Evolutionary conservation across 1,140 invertebrate genomes (phyloP), one percentile per base, ranked within the genome.

Genomic region (Drosophila yakuba): DNA sequence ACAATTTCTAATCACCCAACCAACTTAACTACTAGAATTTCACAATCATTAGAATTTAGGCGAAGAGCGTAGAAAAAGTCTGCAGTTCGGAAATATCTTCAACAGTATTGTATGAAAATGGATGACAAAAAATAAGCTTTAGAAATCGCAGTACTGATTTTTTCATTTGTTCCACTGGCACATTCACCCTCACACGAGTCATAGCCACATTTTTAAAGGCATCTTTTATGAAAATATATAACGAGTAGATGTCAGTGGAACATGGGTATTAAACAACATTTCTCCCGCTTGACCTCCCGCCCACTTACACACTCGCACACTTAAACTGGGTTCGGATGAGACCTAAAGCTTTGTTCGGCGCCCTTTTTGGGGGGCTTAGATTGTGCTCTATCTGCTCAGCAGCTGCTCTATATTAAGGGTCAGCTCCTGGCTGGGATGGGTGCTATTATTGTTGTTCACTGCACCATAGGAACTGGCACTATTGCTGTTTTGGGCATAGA

Each of bases 331-430:
- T 54, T 67, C 41, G 36, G 35, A 61, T 77, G 45, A 60, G 67
- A 79, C 61, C 57, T 90, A 86, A 90, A 91, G 71, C 80, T 80
- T 91, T 80, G 35, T 23, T 45, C 14, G 61, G 32, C 28, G 20
- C 20, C 64, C 64, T 36, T 41, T 38, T 3, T 23, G 62, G 71
- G 32, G 32, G 39, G 59, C 73, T 91, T 92, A 92, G 80, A 92
- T 74, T 63, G 91, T 92, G 64, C 60, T 81, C 90, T 92, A 92
- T 90, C 91, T 92, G 62, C 80, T 84, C 48, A 92, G 35, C 32
- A 92, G 77, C 23, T 89, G 76, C 56, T 91, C 90, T 59, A 88
- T 85, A 58, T 90, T 92, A 5, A 92, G 47, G 6, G 78, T 90
- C 39, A 92, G 71, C 71, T 92, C 91, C 36, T 60, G 73, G 3